phyloP scores from a whole-genome alignment of 2,113 vertebrate species.

The Willisornis vidua region DNA sequence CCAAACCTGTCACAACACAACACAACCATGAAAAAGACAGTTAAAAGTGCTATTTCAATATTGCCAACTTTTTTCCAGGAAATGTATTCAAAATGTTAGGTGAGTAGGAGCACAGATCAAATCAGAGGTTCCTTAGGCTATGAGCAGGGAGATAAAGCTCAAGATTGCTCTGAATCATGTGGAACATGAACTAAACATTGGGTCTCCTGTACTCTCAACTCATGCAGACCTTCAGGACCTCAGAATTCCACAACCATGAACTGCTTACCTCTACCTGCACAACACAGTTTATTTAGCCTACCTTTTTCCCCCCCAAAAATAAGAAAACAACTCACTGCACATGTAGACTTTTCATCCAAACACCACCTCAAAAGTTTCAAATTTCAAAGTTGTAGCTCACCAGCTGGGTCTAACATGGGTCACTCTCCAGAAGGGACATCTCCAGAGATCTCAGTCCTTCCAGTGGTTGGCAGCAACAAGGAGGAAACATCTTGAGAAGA shows the following conservation, averaged over 20 bases:
- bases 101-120: not conserved
- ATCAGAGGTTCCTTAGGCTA: not conserved
- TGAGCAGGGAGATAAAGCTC: not conserved
- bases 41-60: not conserved
- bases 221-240: not conserved
- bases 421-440: constrained; percentile 2
- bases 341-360: not conserved
- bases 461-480: not conserved
- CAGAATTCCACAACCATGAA: not conserved
- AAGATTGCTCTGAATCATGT: not conserved
- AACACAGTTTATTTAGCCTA: not conserved
- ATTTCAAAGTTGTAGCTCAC: not conserved
- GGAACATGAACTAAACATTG: not conserved
- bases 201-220: not conserved
- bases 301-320: fast-evolving
- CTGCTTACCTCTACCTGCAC: not conserved
- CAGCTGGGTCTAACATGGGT: not conserved
- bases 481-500: not conserved
- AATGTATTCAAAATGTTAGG: not conserved
- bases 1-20: constrained; percentile 21
- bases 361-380: fast-evolving
- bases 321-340: not conserved
- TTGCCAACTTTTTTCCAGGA: not conserved
- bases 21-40: not conserved
- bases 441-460: not conserved